These are phyloP conservation scores for Trochalopteron elliotii DNA, from an alignment of 2,113 vertebrate genomes.

Conservation along the genomic window DNA sequence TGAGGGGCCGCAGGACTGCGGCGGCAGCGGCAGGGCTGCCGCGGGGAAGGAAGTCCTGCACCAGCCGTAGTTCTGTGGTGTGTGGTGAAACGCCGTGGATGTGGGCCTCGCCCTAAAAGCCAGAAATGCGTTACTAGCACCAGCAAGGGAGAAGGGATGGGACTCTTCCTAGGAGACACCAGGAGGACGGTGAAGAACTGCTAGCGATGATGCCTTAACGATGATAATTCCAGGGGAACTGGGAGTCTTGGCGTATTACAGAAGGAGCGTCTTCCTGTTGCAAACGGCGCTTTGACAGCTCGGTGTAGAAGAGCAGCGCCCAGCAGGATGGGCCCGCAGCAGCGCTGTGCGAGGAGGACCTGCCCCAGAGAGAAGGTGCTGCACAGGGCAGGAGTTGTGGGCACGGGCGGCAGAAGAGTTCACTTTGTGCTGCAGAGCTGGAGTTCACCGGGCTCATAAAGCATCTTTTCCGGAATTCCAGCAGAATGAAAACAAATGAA, in stretches of 20 bases:
- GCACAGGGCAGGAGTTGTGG: neutral
- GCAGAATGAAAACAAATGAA: neutral
- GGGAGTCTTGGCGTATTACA: accelerated
- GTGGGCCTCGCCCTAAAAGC: too few species aligned
- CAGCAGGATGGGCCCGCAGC: neutral
- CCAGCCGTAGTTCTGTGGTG: neutral
- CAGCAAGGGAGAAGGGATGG: neutral
- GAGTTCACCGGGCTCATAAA: neutral
- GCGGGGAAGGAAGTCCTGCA: accelerated
- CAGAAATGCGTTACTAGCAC: neutral
- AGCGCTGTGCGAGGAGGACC: accelerated
- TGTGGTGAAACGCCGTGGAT: accelerated
- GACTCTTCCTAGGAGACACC: neutral
- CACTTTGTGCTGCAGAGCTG: too few species aligned
- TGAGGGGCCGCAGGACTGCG: accelerated
- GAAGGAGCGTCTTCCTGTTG: accelerated
- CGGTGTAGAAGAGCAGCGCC: accelerated
- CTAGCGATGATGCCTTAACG: neutral
- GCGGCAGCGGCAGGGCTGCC: neutral
- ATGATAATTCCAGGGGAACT: neutral
- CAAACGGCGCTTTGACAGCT: accelerated
- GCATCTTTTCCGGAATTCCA: neutral
- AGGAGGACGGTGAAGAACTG: too few species aligned
- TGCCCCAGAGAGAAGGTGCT: neutral
- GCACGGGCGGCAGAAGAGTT: accelerated